Evolutionary conservation across 2,113 vertebrate species (phyloP), one percentile per base, ranked within the genome.

Genomic region (Hucho hucho): DNA sequence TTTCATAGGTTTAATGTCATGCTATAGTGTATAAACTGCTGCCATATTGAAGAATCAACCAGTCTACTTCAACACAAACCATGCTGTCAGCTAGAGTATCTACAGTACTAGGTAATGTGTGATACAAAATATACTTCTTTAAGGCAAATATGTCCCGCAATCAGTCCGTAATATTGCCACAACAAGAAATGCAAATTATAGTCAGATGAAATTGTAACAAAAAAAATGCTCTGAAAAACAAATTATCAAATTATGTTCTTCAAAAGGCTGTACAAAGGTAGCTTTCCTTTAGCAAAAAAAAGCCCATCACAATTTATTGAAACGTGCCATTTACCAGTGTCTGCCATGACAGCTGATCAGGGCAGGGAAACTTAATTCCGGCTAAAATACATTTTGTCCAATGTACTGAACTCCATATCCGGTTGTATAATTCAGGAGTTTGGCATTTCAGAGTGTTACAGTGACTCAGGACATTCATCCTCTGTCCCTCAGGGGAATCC

Each of bases 71-170:
- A 25, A 64, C 13, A 69, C 16, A 53, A 59, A 67, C 49, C 87
- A 86, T 87, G 87, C 85, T 78, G 80, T 73, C 20, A 18, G 75
- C 76, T 84, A 79, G 67, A 68, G 37, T 37, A 46, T 81, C 69
- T 83, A 78, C 70, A 84, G 79, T 20, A 80, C 68, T 78, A 56
- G 24, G 28, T 79, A 18, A 75, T 53, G 64, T 65, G 75, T 72
- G 73, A 74, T 82, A 84, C 74, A 87, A 85, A 86, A 83, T 75
- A 83, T 66, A 83, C 73, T 22, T 69, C 75, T 82, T 90, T 88
- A 88, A 90, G 90, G 89, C 89, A 88, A 80, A 83, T 84, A 74
- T 71, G 75, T 79, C 78, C 72, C 84, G 76, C 70, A 83, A 74
- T 49, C 65, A 77, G 74, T 84, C 64, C 28, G 76, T 86, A 25